Evolutionary conservation across 30 jellyfish, hydroid and myxozoan species (phyloP).

Genomic region (Cassiopea andromeda): DNA sequence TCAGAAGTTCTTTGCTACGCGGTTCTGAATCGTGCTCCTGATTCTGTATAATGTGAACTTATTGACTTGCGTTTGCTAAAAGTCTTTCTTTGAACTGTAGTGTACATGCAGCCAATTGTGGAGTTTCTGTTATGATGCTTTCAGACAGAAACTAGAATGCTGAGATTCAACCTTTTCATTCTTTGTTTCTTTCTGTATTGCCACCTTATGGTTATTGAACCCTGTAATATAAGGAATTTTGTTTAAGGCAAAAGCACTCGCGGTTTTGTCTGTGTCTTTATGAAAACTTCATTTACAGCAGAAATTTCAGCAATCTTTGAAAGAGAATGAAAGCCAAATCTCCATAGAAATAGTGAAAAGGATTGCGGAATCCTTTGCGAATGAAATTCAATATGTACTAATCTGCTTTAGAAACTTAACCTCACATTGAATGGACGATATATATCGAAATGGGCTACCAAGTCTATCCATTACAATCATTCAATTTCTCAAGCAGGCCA

Average conservation of each 20-base stretch:
- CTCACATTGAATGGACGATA: neutral
- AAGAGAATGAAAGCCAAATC: slow-evolving; percentile 4
- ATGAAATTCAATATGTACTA: neutral
- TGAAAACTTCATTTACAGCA: slow-evolving; percentile 12
- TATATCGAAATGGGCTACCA: neutral
- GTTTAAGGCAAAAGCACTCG: neutral
- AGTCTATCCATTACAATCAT: neutral
- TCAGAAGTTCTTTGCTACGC: no score
- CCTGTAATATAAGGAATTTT: neutral
- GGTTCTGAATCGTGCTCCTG: no score
- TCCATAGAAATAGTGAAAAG: slow-evolving; percentile 3
- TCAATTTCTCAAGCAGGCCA: neutral
- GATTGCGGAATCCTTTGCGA: neutral
- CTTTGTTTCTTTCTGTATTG: neutral
- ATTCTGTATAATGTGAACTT: no score
- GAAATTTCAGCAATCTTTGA: slow-evolving; percentile 13
- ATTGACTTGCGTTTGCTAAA: no score
- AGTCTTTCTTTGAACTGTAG: no score
- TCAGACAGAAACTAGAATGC: no score
- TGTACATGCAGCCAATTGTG: no score
- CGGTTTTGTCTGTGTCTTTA: slow-evolving; percentile 24
- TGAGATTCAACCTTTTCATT: no score
- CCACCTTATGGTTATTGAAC: neutral
- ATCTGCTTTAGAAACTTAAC: neutral
- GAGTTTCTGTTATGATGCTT: no score